Conservation (phyloP, 2,888 invertebrate species). For the Papilio demoleus region DNA sequence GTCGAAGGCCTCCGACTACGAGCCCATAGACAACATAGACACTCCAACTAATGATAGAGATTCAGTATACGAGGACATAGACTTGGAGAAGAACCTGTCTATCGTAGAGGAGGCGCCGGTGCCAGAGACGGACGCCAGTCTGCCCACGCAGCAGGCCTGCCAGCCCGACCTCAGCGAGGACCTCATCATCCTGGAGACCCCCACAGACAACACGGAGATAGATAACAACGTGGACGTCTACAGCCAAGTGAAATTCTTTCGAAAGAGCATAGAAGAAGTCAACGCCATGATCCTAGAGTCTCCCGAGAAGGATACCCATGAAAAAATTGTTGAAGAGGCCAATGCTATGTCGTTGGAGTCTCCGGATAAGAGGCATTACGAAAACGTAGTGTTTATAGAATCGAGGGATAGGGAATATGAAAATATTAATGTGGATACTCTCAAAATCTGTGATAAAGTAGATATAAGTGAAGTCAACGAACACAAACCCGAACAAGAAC, state of each 20-base stretch:
- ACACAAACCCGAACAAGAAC: slow-evolving; percentile 50
- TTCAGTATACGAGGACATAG: slow-evolving; percentile 84
- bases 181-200: slow-evolving; percentile 82
- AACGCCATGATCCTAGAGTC: slow-evolving; percentile 82
- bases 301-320: slow-evolving; percentile 53
- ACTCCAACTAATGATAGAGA: slow-evolving; percentile 78
- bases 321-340: slow-evolving; percentile 86
- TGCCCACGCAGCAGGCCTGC: slow-evolving; percentile 84
- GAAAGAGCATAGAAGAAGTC: slow-evolving; percentile 87
- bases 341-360: slow-evolving; percentile 78
- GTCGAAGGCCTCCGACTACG: slow-evolving; percentile 71
- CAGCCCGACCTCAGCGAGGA: slow-evolving; percentile 74
- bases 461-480: slow-evolving; percentile 51
- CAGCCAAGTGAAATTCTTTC: slow-evolving; percentile 90
- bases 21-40: slow-evolving; percentile 68
- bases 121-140: slow-evolving; percentile 81
- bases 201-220: slow-evolving; percentile 73
- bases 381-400: slow-evolving; percentile 64
- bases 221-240: slow-evolving; percentile 84
- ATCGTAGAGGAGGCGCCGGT: slow-evolving; percentile 82
- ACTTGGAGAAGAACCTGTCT: slow-evolving; percentile 74
- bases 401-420: slow-evolving; percentile 63
- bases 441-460: slow-evolving; percentile 68
- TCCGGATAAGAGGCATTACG: slow-evolving; percentile 64
- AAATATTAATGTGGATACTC: slow-evolving; percentile 68